phyloP scores from a whole-genome alignment of 2,888 invertebrate genomes.

The Smittia sp. region DNA sequence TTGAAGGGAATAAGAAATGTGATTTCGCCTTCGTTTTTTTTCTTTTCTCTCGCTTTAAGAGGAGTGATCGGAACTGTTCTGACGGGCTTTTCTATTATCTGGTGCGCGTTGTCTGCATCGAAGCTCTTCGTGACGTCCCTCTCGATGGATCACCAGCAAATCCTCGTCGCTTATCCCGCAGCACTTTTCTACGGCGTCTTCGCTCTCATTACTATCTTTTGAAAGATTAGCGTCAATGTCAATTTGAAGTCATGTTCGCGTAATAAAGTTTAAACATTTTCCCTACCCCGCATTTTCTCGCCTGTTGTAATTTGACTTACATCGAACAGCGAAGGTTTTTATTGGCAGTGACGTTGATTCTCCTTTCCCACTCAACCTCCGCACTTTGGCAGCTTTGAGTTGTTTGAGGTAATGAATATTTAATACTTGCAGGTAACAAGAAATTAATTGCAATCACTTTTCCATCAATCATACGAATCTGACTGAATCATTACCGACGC shows the following conservation, averaged over 20 bases:
- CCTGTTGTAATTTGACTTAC: not conserved
- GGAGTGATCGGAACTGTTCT: constrained; percentile 59
- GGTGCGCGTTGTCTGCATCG: constrained; percentile 74
- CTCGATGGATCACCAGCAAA: constrained; percentile 70
- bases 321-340: not conserved
- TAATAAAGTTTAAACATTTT: constrained; percentile 8
- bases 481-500: too few species aligned
- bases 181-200: constrained; percentile 75
- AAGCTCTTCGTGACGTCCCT: constrained; percentile 75
- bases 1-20: too few species aligned
- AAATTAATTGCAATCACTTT: constrained; percentile 3
- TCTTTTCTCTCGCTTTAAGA: constrained; percentile 48
- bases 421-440: not conserved
- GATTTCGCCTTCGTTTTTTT: too few species aligned
- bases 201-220: constrained; percentile 73
- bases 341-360: not conserved
- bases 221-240: constrained; percentile 45
- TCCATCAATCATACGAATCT: constrained; percentile 1
- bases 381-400: too few species aligned
- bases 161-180: constrained; percentile 72
- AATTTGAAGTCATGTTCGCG: not conserved
- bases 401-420: not conserved
- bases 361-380: not conserved
- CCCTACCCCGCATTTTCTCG: not conserved
- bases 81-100: constrained; percentile 60